These are phyloP conservation scores for Struthio camelus DNA, from an alignment of 2,113 vertebrate genomes.

Conservation along the genomic window DNA sequence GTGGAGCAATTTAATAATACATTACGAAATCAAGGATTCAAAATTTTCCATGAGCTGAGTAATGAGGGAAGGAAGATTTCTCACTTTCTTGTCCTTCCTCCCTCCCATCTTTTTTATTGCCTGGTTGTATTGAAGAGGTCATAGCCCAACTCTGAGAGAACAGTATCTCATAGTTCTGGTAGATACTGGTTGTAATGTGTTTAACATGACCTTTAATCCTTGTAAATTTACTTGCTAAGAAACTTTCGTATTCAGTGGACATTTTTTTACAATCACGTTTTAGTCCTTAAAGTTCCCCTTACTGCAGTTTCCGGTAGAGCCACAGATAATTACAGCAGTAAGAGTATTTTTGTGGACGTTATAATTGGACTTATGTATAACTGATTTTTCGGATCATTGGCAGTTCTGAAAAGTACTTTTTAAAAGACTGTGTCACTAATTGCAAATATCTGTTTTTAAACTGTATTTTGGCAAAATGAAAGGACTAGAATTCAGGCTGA, in stretches of 20 bases:
- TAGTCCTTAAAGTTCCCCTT: neutral
- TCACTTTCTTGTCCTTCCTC: neutral
- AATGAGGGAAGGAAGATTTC: neutral
- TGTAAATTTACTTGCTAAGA: neutral
- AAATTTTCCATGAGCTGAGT: neutral
- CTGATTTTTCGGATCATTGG: neutral
- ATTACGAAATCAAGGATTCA: neutral
- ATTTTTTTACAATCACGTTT: neutral
- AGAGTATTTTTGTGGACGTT: neutral
- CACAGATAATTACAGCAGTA: neutral
- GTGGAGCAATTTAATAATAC: neutral
- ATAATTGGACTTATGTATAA: neutral
- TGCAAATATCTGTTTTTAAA: neutral
- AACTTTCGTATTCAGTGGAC: neutral
- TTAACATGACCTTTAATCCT: neutral
- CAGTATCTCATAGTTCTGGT: neutral
- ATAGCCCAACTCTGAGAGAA: neutral
- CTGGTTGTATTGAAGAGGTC: neutral
- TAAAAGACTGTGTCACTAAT: neutral
- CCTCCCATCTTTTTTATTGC: neutral
- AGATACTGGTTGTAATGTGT: neutral
- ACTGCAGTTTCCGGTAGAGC: neutral
- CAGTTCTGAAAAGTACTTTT: neutral
- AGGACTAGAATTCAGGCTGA: neutral
- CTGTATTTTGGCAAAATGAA: neutral